phyloP scores from a whole-genome alignment of 2,797 vertebrate species.

The Mus spretus region DNA sequence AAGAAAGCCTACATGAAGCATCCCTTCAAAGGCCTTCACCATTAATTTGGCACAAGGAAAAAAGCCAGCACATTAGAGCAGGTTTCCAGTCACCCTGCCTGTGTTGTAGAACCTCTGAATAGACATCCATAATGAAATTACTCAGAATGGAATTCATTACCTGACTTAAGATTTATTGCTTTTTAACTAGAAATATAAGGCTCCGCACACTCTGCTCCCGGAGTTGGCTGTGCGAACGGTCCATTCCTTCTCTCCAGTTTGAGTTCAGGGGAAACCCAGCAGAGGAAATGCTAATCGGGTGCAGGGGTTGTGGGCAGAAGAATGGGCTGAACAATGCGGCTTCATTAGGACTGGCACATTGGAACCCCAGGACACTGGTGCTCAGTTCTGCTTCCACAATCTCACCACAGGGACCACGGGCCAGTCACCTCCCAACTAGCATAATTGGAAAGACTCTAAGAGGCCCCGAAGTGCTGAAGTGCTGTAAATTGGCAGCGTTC shows the following conservation, averaged over 20 bases:
- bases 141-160: conserved; percentile 86
- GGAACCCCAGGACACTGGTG: conserved; percentile 29
- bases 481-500: conserved; percentile 78
- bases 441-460: conserved; percentile 77
- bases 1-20: conserved; percentile 79
- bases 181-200: conserved; percentile 84
- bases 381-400: conserved; percentile 59
- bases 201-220: conserved; percentile 57
- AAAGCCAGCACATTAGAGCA: conserved; percentile 80
- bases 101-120: conserved; percentile 81
- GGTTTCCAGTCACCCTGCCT: conserved; percentile 83
- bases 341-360: not conserved
- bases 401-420: conserved; percentile 50
- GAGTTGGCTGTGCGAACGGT: conserved; percentile 53
- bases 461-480: conserved; percentile 63
- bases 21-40: conserved; percentile 84
- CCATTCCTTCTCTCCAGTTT: conserved; percentile 71
- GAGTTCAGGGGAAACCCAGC: not conserved
- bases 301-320: not conserved
- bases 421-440: conserved; percentile 64
- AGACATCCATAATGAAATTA: conserved; percentile 86
- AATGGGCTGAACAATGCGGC: not conserved
- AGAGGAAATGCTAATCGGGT: not conserved
- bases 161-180: conserved; percentile 85
- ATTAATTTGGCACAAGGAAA: conserved; percentile 84